Conservation (phyloP, 2,113 vertebrate species). For the Mesoclemmys tuberculata region DNA sequence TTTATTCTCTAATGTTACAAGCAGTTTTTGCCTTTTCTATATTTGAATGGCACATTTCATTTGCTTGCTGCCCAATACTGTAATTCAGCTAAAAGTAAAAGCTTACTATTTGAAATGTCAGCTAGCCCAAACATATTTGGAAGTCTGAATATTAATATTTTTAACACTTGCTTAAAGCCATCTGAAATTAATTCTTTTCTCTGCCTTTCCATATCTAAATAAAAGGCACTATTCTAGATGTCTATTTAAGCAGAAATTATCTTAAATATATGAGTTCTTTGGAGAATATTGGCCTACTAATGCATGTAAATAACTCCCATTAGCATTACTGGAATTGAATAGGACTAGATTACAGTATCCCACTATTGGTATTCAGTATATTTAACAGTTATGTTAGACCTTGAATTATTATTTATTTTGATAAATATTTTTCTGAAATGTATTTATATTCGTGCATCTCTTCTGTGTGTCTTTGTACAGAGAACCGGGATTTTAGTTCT, state of each 20-base stretch:
- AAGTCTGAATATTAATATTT: constrained; percentile 78
- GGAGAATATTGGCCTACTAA: constrained; percentile 35
- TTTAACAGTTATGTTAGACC: constrained; percentile 22
- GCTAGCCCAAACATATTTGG: constrained; percentile 77
- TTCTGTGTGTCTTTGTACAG: background rate
- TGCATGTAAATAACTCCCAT: constrained; percentile 47
- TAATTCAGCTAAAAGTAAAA: constrained; percentile 70
- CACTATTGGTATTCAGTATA: constrained; percentile 26
- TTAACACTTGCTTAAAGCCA: constrained; percentile 79
- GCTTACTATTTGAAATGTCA: constrained; percentile 78
- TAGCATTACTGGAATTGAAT: constrained; percentile 19
- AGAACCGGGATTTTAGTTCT: background rate
- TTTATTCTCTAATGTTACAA: constrained; percentile 61
- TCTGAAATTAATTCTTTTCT: constrained; percentile 74
- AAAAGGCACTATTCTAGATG: constrained; percentile 42
- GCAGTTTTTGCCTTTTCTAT: constrained; percentile 8
- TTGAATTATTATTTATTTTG: constrained; percentile 23
- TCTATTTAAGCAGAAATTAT: constrained; percentile 66
- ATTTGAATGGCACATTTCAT: constrained; percentile 74
- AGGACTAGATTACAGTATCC: constrained; percentile 20
- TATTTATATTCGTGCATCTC: background rate
- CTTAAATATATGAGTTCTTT: constrained; percentile 52
- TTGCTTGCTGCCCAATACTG: constrained; percentile 51
- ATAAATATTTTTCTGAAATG: constrained; percentile 19
- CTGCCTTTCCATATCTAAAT: constrained; percentile 31